phyloP scores from a whole-genome alignment of 2,113 vertebrate genomes.

The Tetrax tetrax region DNA sequence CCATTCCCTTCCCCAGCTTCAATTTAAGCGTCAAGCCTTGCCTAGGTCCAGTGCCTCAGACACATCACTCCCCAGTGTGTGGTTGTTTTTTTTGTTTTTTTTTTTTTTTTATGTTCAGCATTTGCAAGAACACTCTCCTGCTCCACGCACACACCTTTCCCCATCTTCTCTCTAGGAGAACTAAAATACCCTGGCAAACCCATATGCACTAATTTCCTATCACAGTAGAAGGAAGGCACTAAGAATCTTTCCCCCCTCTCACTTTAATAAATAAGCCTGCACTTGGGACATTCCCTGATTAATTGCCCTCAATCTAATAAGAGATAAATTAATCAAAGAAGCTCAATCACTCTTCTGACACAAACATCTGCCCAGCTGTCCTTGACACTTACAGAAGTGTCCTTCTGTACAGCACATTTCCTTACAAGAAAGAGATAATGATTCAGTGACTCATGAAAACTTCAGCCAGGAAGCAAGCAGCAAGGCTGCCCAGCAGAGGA shows the following conservation, averaged over 20 bases:
- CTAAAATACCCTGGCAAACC: background rate
- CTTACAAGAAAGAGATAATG: background rate
- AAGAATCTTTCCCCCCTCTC: background rate
- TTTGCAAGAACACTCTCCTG: background rate
- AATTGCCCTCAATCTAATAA: background rate
- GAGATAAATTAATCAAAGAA: background rate
- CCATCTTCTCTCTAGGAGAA: background rate
- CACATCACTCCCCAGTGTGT: background rate
- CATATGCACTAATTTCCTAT: background rate
- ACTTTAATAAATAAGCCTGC: background rate
- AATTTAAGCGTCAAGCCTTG: background rate
- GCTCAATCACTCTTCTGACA: background rate
- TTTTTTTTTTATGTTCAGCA: background rate
- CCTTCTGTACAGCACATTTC: background rate
- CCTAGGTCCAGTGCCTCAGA: background rate
- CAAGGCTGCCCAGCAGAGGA: background rate
- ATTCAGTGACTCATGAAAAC: constrained; percentile 32
- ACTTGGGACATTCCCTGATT: background rate
- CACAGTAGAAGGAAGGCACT: background rate
- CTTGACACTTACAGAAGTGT: background rate
- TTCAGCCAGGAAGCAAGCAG: background rate
- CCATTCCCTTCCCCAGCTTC: background rate
- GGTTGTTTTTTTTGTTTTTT: accelerated
- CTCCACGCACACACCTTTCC: background rate
- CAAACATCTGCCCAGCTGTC: background rate